Conservation (phyloP, 2,888 invertebrate species). For the Leucophenga montana region DNA sequence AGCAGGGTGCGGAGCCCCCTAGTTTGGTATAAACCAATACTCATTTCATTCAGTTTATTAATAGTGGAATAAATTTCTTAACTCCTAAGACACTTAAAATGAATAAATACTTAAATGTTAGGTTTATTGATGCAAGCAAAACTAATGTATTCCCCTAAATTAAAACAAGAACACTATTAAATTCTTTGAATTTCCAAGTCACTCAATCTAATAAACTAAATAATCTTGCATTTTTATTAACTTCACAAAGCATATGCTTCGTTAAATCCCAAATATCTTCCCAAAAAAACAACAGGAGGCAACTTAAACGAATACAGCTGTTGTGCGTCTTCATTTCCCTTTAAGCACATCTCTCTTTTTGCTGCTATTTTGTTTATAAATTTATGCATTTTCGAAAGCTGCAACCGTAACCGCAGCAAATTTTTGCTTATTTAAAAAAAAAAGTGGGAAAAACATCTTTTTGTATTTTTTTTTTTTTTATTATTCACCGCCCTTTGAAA, state of each 20-base stretch:
- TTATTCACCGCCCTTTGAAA: slow-evolving; percentile 7
- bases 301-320: slow-evolving; percentile 7
- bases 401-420: not conserved
- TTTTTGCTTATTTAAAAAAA: no score
- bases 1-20: no score
- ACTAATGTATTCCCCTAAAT: no score
- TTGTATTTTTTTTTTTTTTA: not conserved
- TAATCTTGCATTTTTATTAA: not conserved
- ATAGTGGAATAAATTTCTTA: no score
- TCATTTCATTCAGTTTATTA: no score
- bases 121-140: no score
- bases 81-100: no score
- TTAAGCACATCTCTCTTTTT: not conserved
- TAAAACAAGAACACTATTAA: no score
- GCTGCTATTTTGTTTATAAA: not conserved
- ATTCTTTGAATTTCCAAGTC: no score
- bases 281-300: not conserved
- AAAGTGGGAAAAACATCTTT: not conserved
- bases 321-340: not conserved
- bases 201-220: no score
- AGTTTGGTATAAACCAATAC: no score
- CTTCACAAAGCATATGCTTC: not conserved
- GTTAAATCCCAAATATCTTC: not conserved
- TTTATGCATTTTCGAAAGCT: not conserved
- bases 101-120: no score